Evolutionary conservation across 2,888 invertebrate species (phyloP), one percentile per base, ranked within the genome.

Genomic region (Sesia apiformis): DNA sequence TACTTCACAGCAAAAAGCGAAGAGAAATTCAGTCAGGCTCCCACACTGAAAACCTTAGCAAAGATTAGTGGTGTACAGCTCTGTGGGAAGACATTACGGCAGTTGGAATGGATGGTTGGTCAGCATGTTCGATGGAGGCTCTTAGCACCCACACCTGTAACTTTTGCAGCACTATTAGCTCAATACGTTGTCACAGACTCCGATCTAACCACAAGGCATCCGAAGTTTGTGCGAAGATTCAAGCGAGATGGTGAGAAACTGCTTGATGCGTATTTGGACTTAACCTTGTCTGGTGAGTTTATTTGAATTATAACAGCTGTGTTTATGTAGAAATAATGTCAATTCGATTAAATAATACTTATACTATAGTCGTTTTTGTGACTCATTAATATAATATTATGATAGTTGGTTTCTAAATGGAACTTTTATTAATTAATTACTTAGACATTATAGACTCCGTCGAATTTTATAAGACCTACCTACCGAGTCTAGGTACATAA

Each of bases 31-130:
- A 83, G 82, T 63, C 70, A 75, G 0, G 84, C 87, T 0, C 88
- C 86, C 0, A 79, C 83, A 3, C 60, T 88, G 6, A 86, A 84
- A 54, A 82, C 75, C 0, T 61, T 88, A 4, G 68, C 84, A 0
- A 81, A 78, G 56, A 70, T 79, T 6, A 84, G 84, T 41, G 81
- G 80, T 0, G 77, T 86, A 5, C 77, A 83, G 4, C 66, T 89
- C 0, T 84, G 84, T 49, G 85, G 84, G 4, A 83, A 81, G 61
- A 86, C 84, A 0, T 88, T 89, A 69, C 65, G 84, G 7, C 86
- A 88, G 61, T 60, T 89, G 4, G 89, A 89, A 57, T 88, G 87
- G 87, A 86, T 85, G 88, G 84, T 89, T 0, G 88, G 86, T 4
- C 85, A 86, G 62, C 87, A 89, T 49, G 82, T 81, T 0, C 65